Evolutionary conservation across 2,797 vertebrate genomes (phyloP), one percentile per base, ranked within the genome.

Genomic region (Peromyscus melanophrys): DNA sequence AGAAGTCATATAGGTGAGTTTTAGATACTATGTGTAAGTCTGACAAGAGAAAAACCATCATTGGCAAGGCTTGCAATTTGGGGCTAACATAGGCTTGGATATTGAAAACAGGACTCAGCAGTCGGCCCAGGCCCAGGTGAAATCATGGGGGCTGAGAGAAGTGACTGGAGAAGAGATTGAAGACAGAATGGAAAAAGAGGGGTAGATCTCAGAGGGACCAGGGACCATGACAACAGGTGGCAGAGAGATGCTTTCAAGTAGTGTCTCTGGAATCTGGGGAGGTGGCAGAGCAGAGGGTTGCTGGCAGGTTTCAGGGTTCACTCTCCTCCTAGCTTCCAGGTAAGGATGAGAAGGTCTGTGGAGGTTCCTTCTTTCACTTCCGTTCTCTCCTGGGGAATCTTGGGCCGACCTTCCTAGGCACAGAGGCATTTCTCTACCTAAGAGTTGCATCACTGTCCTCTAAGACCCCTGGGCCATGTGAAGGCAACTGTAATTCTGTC

Each of bases 241-340:
- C 7, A 11, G 8, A 77, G 77, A 31, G 34, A 27, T 12, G 52
- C 46, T 91, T 4, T 87, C 0, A 2, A 2, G 19, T 10, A n/a
- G 46, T 19, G 61, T 81, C 86, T 63, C 71, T 88, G 89, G 92
- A 82, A 75, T 94, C 80, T 12, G 52, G 76, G 71, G 34, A 19
- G 13, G n/a, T 65, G 81, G 89, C 37, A 71, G 73, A 82, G 37
- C 29, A 89, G 75, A 77, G 34, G n/a, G 5, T 5, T 55, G 31
- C 40, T 34, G 29, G 49, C 12, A 43, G 23, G 5, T 49, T 61
- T 65, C 2, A 46, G 43, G 40, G 49, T 2, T 37, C 67, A 16
- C 13, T 40, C 21, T 52, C 0, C 6, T 43, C 12, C 21, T 43
- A 0, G 7, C 29, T 7, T 61, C 17, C 37, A 92, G 49, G 25